Evolutionary conservation across 2,797 vertebrate species (phyloP).

Genomic region (Malacoctenus gilli): DNA sequence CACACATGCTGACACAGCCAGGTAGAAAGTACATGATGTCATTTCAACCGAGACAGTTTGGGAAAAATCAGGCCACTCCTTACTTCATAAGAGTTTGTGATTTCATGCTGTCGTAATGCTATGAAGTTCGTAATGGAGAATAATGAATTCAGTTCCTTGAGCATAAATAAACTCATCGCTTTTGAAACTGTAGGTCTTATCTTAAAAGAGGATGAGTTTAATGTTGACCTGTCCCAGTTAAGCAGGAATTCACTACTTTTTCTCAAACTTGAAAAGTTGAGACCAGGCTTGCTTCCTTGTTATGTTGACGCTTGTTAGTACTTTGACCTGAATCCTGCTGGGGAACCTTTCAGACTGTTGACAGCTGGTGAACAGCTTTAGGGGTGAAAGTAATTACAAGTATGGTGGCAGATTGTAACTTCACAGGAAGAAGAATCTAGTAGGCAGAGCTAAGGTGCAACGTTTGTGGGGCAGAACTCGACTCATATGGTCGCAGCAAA

Average conservation of each 20-base stretch:
- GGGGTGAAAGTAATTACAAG: slow-evolving; percentile 40
- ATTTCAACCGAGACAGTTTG: slow-evolving; percentile 13
- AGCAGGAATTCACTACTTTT: too few relatives aligned
- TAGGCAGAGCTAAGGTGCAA: background rate
- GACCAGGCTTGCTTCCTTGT: slow-evolving; percentile 53
- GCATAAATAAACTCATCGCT: too few relatives aligned
- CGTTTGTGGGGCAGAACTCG: too few relatives aligned
- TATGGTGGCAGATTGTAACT: slow-evolving; percentile 17
- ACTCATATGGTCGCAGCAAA: too few relatives aligned
- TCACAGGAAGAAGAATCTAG: slow-evolving; percentile 18
- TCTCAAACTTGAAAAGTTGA: too few relatives aligned
- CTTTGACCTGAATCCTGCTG: slow-evolving; percentile 12
- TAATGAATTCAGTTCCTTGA: too few relatives aligned
- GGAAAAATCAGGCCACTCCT: slow-evolving; percentile 39
- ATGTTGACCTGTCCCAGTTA: too few relatives aligned
- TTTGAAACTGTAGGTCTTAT: too few relatives aligned
- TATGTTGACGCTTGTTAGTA: slow-evolving; percentile 21
- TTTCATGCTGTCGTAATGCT: too few relatives aligned
- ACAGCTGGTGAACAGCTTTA: slow-evolving; percentile 36
- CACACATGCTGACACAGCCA: slow-evolving; percentile 39
- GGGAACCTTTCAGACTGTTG: slow-evolving; percentile 6
- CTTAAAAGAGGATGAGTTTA: too few relatives aligned
- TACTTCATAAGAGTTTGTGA: background rate
- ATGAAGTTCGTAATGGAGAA: too few relatives aligned
- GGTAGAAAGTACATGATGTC: slow-evolving; percentile 29